Evolutionary conservation across 2,113 vertebrate species (phyloP).

Genomic region (Thermophis baileyi): DNA sequence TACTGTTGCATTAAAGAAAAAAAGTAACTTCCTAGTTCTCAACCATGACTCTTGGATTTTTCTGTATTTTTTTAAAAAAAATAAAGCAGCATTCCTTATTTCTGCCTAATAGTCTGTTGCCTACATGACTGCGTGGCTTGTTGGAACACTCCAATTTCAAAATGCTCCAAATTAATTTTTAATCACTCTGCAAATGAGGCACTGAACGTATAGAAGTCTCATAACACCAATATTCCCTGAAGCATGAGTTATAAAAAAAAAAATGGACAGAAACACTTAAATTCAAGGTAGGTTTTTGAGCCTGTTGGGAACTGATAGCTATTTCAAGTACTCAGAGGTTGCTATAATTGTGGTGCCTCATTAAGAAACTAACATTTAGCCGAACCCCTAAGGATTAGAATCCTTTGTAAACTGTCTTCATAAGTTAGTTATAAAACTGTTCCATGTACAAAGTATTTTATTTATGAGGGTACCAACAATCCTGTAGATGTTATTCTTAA

Average conservation of each 20-base stretch:
- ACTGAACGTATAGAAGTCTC: background rate
- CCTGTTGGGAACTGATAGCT: background rate
- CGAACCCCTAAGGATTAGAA: background rate
- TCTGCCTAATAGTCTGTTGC: background rate
- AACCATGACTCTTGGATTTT: background rate
- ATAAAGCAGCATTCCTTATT: background rate
- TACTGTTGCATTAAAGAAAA: background rate
- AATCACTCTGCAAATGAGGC: background rate
- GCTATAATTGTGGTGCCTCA: background rate
- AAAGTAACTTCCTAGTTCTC: background rate
- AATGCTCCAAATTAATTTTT: background rate
- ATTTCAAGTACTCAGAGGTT: background rate
- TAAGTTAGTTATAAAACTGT: background rate
- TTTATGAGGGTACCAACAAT: conserved; percentile 25
- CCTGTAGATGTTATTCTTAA: conserved; percentile 25
- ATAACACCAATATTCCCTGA: background rate
- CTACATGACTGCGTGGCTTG: background rate
- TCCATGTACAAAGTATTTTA: background rate
- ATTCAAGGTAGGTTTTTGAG: background rate
- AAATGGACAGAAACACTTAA: background rate
- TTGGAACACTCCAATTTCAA: background rate
- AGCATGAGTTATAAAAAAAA: background rate
- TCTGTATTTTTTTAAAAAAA: background rate
- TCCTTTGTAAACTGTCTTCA: background rate
- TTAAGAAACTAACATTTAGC: background rate